These are phyloP conservation scores for Adelphocoris suturalis DNA, from an alignment of 2,888 invertebrate genomes.

Conservation along the genomic window DNA sequence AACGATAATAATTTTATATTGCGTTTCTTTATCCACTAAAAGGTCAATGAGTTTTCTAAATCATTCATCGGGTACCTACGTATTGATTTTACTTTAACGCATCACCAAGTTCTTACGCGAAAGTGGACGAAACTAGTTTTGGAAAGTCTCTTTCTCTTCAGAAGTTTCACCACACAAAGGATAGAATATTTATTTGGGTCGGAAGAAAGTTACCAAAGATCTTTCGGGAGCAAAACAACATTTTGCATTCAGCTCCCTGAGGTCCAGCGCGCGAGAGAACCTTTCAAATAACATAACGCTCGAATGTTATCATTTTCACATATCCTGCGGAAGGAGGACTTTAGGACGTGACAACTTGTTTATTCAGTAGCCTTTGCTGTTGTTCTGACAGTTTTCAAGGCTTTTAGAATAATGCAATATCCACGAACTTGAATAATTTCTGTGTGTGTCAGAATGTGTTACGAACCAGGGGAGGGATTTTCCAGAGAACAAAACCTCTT, in stretches of 20 bases:
- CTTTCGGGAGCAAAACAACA: slow-evolving; percentile 28
- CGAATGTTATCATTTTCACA: slow-evolving; percentile 14
- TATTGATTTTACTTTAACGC: too few relatives aligned
- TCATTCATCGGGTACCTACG: too few relatives aligned
- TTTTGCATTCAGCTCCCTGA: neutral
- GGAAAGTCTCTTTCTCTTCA: neutral
- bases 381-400: neutral
- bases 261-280: neutral
- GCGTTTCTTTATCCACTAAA: too few relatives aligned
- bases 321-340: neutral
- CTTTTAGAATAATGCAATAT: too few relatives aligned
- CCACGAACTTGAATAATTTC: too few relatives aligned
- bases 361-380: neutral
- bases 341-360: neutral
- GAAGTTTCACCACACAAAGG: neutral
- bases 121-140: neutral
- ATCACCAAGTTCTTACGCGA: too few relatives aligned
- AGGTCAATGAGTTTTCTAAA: too few relatives aligned
- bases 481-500: too few relatives aligned
- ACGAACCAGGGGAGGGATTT: too few relatives aligned
- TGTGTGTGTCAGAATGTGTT: too few relatives aligned
- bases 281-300: slow-evolving; percentile 13
- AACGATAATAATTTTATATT: too few relatives aligned
- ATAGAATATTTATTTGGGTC: slow-evolving; percentile 35
- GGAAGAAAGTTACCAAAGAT: neutral